Conservation (phyloP, 1,140 invertebrate genomes). For the Pogonomyrmex barbatus region DNA sequence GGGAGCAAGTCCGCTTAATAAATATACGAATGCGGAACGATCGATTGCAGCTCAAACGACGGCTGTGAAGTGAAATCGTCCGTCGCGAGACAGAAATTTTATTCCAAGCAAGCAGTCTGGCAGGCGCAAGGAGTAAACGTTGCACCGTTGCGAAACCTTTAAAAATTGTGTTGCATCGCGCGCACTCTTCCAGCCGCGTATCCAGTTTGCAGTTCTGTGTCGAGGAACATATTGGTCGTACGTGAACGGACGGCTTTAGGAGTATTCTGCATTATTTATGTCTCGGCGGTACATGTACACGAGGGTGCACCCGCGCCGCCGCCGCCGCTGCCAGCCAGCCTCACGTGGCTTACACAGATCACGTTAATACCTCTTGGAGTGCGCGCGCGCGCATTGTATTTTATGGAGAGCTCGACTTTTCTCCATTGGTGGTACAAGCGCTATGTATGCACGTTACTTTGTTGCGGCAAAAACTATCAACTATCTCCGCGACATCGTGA, state of each 20-base stretch:
- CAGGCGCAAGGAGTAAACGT: conserved; percentile 38
- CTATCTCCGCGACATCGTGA: neutral
- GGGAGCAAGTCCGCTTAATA: neutral
- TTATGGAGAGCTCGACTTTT: conserved; percentile 70
- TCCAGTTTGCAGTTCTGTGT: conserved; percentile 67
- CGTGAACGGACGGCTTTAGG: conserved; percentile 75
- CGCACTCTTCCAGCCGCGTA: conserved; percentile 60
- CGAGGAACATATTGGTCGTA: conserved; percentile 76
- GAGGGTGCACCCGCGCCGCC: conserved; percentile 33
- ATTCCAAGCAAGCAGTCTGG: conserved; percentile 13
- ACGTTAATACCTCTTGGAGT: conserved; percentile 72
- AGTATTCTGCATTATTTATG: conserved; percentile 79
- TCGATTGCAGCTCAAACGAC: conserved; percentile 36
- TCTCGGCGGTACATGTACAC: conserved; percentile 62
- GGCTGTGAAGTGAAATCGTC: conserved; percentile 44
- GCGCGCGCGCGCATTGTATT: conserved; percentile 67
- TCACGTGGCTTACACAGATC: conserved; percentile 77
- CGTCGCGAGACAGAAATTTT: conserved; percentile 48
- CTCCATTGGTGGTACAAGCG: conserved; percentile 55
- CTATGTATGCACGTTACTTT: neutral
- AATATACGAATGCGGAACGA: conserved; percentile 4
- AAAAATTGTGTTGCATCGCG: conserved; percentile 54
- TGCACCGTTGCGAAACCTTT: conserved; percentile 27
- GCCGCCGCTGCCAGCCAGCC: conserved; percentile 22
- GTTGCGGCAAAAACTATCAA: neutral